Evolutionary conservation across 2,888 invertebrate species (phyloP).

Genomic region (Crioceris asparagi): DNA sequence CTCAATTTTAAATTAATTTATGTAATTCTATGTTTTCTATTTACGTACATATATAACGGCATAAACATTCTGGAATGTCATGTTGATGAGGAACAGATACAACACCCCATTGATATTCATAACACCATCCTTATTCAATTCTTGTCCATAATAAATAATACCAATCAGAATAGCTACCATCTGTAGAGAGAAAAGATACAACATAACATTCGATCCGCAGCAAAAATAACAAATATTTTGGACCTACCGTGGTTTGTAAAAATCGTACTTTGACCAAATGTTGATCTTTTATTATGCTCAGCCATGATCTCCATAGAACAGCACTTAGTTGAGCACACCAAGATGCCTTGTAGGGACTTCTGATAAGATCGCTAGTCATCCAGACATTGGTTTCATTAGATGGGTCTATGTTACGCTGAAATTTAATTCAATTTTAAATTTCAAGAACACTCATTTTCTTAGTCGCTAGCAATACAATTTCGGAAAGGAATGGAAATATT

Average conservation of each 20-base stretch:
- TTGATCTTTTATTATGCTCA: conserved; percentile 82
- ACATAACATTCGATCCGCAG: not conserved
- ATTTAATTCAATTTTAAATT: too few relatives aligned
- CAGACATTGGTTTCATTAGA: conserved; percentile 27
- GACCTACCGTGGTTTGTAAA: conserved; percentile 75
- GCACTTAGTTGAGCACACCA: conserved; percentile 85
- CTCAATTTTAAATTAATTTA: too few relatives aligned
- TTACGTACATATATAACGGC: conserved; percentile 83
- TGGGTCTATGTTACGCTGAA: too few relatives aligned
- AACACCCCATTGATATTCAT: conserved; percentile 91
- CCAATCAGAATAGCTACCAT: conserved; percentile 82
- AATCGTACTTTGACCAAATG: conserved; percentile 80
- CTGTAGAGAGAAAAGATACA: conserved; percentile 45
- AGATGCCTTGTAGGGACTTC: conserved; percentile 63
- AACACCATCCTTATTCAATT: conserved; percentile 74
- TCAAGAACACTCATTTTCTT: too few relatives aligned
- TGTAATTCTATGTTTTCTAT: too few relatives aligned
- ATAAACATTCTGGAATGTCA: conserved; percentile 93
- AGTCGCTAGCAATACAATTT: too few relatives aligned
- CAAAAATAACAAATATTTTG: not conserved
- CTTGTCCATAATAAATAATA: conserved; percentile 75
- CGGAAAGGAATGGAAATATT: too few relatives aligned
- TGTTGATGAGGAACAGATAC: conserved; percentile 81
- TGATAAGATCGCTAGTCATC: conserved; percentile 21
- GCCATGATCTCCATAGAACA: conserved; percentile 83